These are phyloP conservation scores for Oscheius myriophilus DNA, from an alignment of 2,888 invertebrate species.

Conservation along the genomic window DNA sequence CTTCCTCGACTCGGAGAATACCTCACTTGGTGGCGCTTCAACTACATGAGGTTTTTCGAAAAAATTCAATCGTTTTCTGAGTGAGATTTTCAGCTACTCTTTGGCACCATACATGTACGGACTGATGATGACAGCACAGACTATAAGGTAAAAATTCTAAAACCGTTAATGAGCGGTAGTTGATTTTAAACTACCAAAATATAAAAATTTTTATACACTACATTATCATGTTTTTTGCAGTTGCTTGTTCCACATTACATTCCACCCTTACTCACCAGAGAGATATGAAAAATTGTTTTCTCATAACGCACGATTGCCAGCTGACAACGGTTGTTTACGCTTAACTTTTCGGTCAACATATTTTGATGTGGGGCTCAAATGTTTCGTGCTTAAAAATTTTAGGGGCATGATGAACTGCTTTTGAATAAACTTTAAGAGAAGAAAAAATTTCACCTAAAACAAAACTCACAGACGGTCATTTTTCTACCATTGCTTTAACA, in stretches of 20 bases:
- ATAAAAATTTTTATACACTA: too few relatives aligned
- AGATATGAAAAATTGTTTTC: not conserved
- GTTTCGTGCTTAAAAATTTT: not conserved
- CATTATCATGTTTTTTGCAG: too few relatives aligned
- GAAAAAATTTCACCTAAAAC: too few relatives aligned
- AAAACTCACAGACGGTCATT: too few relatives aligned
- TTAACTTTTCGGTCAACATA: too few relatives aligned
- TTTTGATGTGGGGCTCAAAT: too few relatives aligned
- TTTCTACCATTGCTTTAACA: too few relatives aligned
- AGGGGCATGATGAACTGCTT: too few relatives aligned
- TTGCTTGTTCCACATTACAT: too few relatives aligned
- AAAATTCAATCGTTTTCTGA: not conserved
- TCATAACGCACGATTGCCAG: too few relatives aligned
- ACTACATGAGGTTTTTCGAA: constrained; percentile 58
- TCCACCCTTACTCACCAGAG: not conserved
- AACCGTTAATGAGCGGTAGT: not conserved
- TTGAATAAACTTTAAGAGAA: not conserved
- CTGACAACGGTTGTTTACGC: too few relatives aligned
- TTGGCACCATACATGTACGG: constrained; percentile 64
- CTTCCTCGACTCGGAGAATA: constrained; percentile 65
- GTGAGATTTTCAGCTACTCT: constrained; percentile 55
- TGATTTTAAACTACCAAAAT: too few relatives aligned
- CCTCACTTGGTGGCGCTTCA: constrained; percentile 57
- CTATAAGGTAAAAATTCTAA: constrained; percentile 49
- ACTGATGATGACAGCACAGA: constrained; percentile 65